Conservation (phyloP, 2,888 invertebrate genomes). For the Zaprionus lineosus region DNA sequence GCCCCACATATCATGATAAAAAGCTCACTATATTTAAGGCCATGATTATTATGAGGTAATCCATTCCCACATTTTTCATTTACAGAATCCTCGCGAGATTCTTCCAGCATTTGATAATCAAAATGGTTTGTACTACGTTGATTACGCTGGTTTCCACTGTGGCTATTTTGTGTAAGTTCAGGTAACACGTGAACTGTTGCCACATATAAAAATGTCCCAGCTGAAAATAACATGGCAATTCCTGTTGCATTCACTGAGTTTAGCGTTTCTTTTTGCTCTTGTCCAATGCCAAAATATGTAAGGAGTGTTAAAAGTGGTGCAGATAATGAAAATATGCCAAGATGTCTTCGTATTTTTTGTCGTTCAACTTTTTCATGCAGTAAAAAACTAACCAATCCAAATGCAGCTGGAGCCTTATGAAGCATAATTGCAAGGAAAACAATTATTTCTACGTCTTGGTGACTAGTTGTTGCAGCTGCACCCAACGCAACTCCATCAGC, state of each 20-base stretch:
- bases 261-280: constrained; percentile 95
- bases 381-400: constrained; percentile 98
- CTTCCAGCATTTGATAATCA: constrained; percentile 78
- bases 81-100: constrained; percentile 39
- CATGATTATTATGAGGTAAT: constrained; percentile 74
- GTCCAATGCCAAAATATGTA: constrained; percentile 96
- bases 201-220: constrained; percentile 99
- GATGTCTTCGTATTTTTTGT: constrained; percentile 91
- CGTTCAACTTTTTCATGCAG: constrained; percentile 97
- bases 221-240: constrained; percentile 98
- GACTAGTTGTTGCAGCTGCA: constrained; percentile 98
- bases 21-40: constrained; percentile 90
- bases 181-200: constrained; percentile 99
- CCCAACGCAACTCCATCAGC: constrained; percentile 99
- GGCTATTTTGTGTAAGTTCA: constrained; percentile 89
- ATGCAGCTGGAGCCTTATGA: constrained; percentile 99
- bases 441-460: constrained; percentile 97
- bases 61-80: constrained; percentile 19
- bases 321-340: constrained; percentile 95
- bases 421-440: constrained; percentile 99
- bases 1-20: constrained; percentile 93
- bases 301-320: constrained; percentile 95
- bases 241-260: constrained; percentile 96
- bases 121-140: constrained; percentile 51
- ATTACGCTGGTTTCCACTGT: constrained; percentile 79